phyloP scores from a whole-genome alignment of 2,797 vertebrate species.

The Myotis findleyi region DNA sequence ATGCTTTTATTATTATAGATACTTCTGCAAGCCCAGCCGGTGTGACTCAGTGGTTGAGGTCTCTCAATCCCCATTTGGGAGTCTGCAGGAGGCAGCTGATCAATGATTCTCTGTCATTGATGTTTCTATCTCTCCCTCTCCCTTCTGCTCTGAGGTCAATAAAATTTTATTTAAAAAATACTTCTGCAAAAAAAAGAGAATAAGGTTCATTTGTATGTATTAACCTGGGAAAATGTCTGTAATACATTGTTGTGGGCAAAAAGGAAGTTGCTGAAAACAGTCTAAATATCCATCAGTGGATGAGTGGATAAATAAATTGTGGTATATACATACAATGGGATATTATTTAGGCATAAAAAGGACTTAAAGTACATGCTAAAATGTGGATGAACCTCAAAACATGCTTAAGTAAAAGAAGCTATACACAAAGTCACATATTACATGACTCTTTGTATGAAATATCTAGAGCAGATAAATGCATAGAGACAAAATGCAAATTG shows the following conservation, averaged over 20 bases:
- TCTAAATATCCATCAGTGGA: neutral
- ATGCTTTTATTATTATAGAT: no score
- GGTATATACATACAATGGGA: neutral
- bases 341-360: conserved; percentile 21
- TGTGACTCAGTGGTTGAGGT: no score
- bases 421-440: neutral
- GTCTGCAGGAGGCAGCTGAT: no score
- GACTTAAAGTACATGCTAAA: neutral
- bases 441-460: neutral
- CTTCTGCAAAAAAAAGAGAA: neutral
- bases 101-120: no score
- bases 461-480: conserved; percentile 1
- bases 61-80: no score
- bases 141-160: no score
- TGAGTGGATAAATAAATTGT: neutral
- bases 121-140: no score
- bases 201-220: neutral
- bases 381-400: neutral
- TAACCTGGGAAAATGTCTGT: neutral
- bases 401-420: neutral
- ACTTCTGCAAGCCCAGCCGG: no score
- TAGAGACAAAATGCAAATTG: neutral
- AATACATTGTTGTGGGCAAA: neutral
- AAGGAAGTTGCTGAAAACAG: conserved; percentile 21
- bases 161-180: neutral